A percentile compares a stretch with the other conserved stretches of the same genome.
Evolutionary conservation across 2,888 invertebrate genomes (phyloP).

Genomic region (Leucophenga montana): DNA sequence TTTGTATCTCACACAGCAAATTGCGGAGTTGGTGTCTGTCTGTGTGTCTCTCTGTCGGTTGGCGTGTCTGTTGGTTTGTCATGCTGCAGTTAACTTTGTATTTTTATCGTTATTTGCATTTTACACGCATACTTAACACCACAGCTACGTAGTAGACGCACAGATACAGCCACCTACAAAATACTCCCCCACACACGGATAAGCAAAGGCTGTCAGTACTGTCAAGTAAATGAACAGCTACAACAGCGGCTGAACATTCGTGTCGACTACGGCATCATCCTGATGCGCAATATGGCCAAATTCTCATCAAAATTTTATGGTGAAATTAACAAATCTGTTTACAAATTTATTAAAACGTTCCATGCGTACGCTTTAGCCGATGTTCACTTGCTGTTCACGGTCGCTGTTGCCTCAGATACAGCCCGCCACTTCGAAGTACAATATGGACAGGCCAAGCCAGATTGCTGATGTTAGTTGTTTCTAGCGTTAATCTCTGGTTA

Average conservation of each 20-base stretch:
- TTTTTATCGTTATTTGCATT: slow-evolving; percentile 67
- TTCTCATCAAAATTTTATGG: slow-evolving; percentile 73
- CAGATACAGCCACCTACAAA: slow-evolving; percentile 28
- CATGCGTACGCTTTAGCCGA: slow-evolving; percentile 27
- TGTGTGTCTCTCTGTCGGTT: slow-evolving; percentile 7
- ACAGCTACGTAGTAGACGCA: slow-evolving; percentile 36
- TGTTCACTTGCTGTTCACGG: background rate
- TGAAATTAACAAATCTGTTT: slow-evolving; percentile 74
- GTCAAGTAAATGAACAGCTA: slow-evolving; percentile 25
- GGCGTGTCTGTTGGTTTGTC: slow-evolving; percentile 29
- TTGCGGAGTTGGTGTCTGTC: background rate
- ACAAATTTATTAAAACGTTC: slow-evolving; percentile 73
- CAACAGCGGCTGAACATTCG: slow-evolving; percentile 4
- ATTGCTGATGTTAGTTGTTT: background rate
- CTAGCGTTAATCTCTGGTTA: too few relatives aligned
- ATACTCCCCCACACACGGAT: background rate
- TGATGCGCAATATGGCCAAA: slow-evolving; percentile 65
- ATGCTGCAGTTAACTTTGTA: slow-evolving; percentile 63
- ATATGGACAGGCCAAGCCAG: too few relatives aligned
- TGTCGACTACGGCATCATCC: slow-evolving; percentile 21
- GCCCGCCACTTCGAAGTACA: too few relatives aligned
- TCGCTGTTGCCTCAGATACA: background rate
- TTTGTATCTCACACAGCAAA: background rate
- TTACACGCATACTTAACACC: slow-evolving; percentile 66
- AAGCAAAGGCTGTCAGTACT: too few relatives aligned